Evolutionary conservation across 30 jellyfish, hydroid and myxozoan genomes (phyloP).

Genomic region (Sanderia malayensis): DNA sequence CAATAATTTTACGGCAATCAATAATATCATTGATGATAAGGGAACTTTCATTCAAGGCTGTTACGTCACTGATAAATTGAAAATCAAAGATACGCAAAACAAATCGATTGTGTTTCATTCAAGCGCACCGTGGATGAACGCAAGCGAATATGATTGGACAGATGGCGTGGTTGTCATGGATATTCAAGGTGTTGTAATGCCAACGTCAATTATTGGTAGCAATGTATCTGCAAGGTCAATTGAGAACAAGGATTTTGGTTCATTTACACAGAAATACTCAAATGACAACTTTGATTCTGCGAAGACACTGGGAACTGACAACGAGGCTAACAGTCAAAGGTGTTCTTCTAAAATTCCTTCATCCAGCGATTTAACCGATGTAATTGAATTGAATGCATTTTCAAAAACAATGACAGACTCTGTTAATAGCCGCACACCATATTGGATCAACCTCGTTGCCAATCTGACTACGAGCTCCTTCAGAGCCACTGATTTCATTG

Average conservation of each 20-base stretch:
- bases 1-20: not conserved
- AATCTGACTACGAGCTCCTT: slow-evolving; percentile 1
- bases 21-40: slow-evolving; percentile 9
- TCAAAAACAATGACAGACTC: slow-evolving; percentile 45
- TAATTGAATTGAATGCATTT: slow-evolving; percentile 50
- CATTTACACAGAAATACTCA: slow-evolving; percentile 5
- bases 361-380: slow-evolving; percentile 27
- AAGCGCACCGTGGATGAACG: slow-evolving; percentile 42
- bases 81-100: not conserved
- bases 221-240: slow-evolving; percentile 6
- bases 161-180: slow-evolving; percentile 44
- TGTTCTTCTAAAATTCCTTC: slow-evolving; percentile 45
- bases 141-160: not conserved
- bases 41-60: slow-evolving; percentile 46
- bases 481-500: slow-evolving; percentile 36
- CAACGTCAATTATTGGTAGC: slow-evolving; percentile 36
- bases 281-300: not conserved
- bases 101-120: slow-evolving; percentile 17
- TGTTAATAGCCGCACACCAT: slow-evolving; percentile 47
- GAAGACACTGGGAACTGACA: not conserved
- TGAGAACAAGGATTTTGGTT: slow-evolving; percentile 6
- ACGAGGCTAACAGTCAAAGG: not conserved
- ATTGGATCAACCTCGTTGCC: slow-evolving; percentile 30
- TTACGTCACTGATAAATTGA: not conserved
- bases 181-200: slow-evolving; percentile 27